Conservation (phyloP, 2,797 vertebrate species). For the Cyprinella venusta region DNA sequence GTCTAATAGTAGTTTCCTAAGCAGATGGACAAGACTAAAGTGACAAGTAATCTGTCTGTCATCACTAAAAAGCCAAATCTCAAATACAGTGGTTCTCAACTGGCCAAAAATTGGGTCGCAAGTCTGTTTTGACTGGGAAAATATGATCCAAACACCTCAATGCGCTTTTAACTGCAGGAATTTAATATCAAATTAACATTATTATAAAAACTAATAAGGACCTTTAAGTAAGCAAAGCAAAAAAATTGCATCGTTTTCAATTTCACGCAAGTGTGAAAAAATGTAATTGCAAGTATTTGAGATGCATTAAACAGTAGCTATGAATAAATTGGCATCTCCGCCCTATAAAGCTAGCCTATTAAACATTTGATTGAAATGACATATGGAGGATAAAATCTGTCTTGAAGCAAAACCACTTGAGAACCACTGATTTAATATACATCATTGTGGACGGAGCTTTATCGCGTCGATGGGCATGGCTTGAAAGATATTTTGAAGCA, state of each 20-base stretch:
- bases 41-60: background rate
- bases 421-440: conserved; percentile 8
- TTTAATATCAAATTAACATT: background rate
- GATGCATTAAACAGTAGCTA: background rate
- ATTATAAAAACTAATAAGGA: background rate
- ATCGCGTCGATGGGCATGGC: background rate
- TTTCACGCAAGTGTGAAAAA: background rate
- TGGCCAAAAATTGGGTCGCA: background rate
- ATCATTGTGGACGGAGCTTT: conserved; percentile 10
- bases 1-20: background rate
- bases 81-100: conserved; percentile 26
- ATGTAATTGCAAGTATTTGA: background rate
- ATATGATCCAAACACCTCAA: background rate
- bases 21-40: background rate
- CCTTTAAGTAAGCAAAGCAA: background rate
- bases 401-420: conserved; percentile 8
- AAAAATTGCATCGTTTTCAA: background rate
- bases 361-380: background rate
- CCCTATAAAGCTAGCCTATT: background rate
- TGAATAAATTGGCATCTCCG: background rate
- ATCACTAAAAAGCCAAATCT: background rate
- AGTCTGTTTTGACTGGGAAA: background rate
- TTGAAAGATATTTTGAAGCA: background rate
- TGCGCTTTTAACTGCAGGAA: background rate
- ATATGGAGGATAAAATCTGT: background rate